Percentiles rank a stretch among this genome's conserved stretches.
Conservation (phyloP, 2,888 invertebrate species). For the Phymatocera aterrima region DNA sequence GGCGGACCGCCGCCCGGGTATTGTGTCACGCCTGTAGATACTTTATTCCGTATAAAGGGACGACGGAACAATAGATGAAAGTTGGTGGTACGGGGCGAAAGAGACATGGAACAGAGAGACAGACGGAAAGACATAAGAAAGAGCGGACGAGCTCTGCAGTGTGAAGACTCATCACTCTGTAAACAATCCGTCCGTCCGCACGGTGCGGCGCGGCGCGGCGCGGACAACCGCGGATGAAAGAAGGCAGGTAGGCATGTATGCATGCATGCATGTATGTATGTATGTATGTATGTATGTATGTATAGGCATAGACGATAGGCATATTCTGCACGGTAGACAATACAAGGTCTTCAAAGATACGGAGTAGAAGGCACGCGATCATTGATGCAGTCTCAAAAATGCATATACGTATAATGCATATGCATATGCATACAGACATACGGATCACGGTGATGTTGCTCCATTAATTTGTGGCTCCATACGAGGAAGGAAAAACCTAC, state of each 20-base stretch:
- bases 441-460: neutral
- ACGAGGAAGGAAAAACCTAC: too few relatives aligned
- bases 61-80: slow-evolving; percentile 70
- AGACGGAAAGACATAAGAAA: slow-evolving; percentile 49
- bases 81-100: slow-evolving; percentile 58
- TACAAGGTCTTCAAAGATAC: neutral
- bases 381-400: neutral
- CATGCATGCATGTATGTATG: neutral
- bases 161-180: slow-evolving; percentile 74
- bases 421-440: neutral
- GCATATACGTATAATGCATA: neutral
- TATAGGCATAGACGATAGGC: neutral
- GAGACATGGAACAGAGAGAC: slow-evolving; percentile 43
- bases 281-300: neutral
- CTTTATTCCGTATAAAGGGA: slow-evolving; percentile 73
- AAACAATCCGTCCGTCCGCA: slow-evolving; percentile 71
- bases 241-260: too few relatives aligned
- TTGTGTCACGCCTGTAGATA: slow-evolving; percentile 72
- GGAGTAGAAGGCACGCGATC: neutral
- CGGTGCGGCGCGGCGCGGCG: too few relatives aligned
- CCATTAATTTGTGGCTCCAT: neutral
- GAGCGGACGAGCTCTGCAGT: slow-evolving; percentile 61
- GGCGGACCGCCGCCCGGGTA: slow-evolving; percentile 66
- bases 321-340: neutral
- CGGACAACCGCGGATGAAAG: slow-evolving; percentile 27